Evolutionary conservation across 2,797 vertebrate species (phyloP).

Genomic region (Oreonectes daqikongensis): DNA sequence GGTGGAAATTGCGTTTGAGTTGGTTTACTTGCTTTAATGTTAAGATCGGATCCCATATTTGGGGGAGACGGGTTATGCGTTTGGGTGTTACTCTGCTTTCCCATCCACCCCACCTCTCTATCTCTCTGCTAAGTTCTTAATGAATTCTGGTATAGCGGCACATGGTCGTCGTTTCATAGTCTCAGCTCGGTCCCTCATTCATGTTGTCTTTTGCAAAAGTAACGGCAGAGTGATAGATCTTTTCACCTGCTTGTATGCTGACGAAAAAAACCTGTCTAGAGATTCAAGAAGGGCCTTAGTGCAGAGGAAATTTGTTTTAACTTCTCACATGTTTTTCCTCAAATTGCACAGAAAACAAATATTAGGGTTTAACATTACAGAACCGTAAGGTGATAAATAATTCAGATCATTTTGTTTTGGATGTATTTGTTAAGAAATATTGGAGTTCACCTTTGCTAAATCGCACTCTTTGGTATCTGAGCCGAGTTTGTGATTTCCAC

Average conservation of each 20-base stretch:
- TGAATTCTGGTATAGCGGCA: constrained; percentile 36
- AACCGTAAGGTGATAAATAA: too few species aligned
- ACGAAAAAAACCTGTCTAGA: constrained; percentile 16
- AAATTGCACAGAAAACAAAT: too few species aligned
- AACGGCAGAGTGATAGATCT: background rate
- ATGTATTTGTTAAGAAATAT: too few species aligned
- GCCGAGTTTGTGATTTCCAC: background rate
- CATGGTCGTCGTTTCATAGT: background rate
- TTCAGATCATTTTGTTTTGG: too few species aligned
- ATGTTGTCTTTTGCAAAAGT: background rate
- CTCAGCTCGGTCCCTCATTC: background rate
- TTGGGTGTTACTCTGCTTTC: constrained; percentile 38
- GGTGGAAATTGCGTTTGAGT: constrained; percentile 28
- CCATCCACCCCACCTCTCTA: background rate
- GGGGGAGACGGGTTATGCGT: constrained; percentile 13
- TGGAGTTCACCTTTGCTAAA: too few species aligned
- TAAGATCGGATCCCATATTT: constrained; percentile 4
- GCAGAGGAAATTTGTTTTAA: too few species aligned
- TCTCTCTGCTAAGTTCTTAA: constrained; percentile 36
- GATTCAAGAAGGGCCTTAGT: background rate
- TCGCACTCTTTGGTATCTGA: background rate
- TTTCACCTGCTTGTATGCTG: constrained; percentile 37
- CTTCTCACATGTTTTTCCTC: too few species aligned
- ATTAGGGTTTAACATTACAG: too few species aligned
- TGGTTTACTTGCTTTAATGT: constrained; percentile 20